phyloP scores from a whole-genome alignment of 2,888 invertebrate genomes.

The Lamellibrachia satsuma region DNA sequence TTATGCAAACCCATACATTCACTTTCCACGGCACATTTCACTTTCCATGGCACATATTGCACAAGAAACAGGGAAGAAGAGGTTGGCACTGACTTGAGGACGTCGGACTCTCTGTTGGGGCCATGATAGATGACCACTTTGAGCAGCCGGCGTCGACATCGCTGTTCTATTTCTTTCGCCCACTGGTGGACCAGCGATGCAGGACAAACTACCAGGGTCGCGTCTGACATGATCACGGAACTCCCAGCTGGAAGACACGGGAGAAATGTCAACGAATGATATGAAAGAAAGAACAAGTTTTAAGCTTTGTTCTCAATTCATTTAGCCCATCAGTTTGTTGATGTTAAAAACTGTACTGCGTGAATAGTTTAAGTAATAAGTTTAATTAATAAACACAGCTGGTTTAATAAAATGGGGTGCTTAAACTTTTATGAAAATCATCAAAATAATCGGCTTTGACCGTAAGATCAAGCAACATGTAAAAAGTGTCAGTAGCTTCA shows the following conservation, averaged over 20 bases:
- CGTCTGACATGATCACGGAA: constrained; percentile 52
- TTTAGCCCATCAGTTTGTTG: too few relatives aligned
- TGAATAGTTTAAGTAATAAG: too few relatives aligned
- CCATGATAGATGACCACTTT: constrained; percentile 84
- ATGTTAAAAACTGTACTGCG: too few relatives aligned
- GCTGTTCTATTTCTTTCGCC: constrained; percentile 79
- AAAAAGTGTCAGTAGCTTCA: too few relatives aligned
- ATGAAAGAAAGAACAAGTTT: background rate
- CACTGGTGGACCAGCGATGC: constrained; percentile 91
- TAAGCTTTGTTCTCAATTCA: background rate
- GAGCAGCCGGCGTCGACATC: constrained; percentile 71
- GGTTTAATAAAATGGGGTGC: too few relatives aligned
- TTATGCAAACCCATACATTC: background rate
- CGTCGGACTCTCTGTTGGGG: constrained; percentile 72
- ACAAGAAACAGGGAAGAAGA: background rate
- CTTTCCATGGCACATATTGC: too few relatives aligned
- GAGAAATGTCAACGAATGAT: background rate
- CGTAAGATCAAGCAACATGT: too few relatives aligned
- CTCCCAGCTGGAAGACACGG: constrained; percentile 48
- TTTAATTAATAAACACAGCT: too few relatives aligned
- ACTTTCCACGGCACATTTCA: too few relatives aligned
- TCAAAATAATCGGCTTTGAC: too few relatives aligned
- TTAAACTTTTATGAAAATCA: too few relatives aligned
- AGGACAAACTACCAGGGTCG: constrained; percentile 85
- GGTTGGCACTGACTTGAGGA: constrained; percentile 29